phyloP scores from a whole-genome alignment of 1,140 invertebrate genomes.

The Hydropsyche tenuis region DNA sequence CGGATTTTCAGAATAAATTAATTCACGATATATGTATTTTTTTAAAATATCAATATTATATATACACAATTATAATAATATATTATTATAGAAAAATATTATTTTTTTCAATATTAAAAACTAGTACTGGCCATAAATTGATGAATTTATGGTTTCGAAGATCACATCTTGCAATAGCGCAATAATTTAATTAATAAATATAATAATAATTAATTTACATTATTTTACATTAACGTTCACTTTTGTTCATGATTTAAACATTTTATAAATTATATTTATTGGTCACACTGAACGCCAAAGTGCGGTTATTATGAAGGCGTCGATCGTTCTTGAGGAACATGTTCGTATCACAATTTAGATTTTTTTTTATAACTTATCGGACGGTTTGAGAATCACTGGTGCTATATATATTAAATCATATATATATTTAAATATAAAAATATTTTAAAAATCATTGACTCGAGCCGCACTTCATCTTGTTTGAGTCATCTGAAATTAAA shows the following conservation, averaged over 20 bases:
- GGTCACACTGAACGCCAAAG: not conserved
- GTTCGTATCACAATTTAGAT: slow-evolving; percentile 32
- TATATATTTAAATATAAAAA: too few species aligned
- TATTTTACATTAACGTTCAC: slow-evolving; percentile 23
- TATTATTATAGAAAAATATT: slow-evolving; percentile 34
- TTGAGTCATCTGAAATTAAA: too few species aligned
- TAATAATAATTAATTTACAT: slow-evolving; percentile 4
- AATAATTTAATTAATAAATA: slow-evolving; percentile 21
- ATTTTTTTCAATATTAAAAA: slow-evolving; percentile 7
- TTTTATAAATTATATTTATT: slow-evolving; percentile 19
- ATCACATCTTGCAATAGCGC: slow-evolving; percentile 25
- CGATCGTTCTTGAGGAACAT: slow-evolving; percentile 26
- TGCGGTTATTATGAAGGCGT: not conserved
- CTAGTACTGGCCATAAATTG: slow-evolving; percentile 41
- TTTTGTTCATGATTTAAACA: slow-evolving; percentile 22
- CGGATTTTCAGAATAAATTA: slow-evolving; percentile 14
- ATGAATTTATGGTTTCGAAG: slow-evolving; percentile 36
- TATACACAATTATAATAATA: not conserved
- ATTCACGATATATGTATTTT: slow-evolving; percentile 19
- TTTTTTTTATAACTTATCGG: not conserved
- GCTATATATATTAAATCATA: too few species aligned
- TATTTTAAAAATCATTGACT: too few species aligned
- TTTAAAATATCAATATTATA: slow-evolving; percentile 9
- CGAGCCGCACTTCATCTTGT: too few species aligned
- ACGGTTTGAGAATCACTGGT: slow-evolving; percentile 12